Evolutionary conservation across 2,888 invertebrate genomes (phyloP), one percentile per base, ranked within the genome.

Genomic region (Drosophila diplacantha): DNA sequence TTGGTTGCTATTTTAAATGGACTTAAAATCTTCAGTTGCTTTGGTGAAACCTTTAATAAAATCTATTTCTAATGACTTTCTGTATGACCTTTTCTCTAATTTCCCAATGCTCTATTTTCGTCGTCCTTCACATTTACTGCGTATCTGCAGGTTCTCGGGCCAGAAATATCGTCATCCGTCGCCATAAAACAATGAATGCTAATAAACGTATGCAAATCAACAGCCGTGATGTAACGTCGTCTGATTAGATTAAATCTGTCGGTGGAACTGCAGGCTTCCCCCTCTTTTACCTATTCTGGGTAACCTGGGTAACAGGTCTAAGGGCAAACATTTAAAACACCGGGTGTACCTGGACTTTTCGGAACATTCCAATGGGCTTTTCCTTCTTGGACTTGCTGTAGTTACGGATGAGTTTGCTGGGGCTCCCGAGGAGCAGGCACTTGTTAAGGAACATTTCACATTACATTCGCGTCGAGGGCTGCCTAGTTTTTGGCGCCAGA

Each of bases 371-470:
- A 6, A 32, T 37, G 44, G 68, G 35, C 8, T 47, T 41, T n/a
- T 67, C 65, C 55, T 39, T 55, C 24, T 51, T 58, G 4, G 57
- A 51, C 20, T 66, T 56, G 65, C 70, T 57, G 5, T 73, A 60
- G 22, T 67, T 46, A 1, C 70, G 61, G 16, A 43, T 24, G 24
- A 57, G 32, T 22, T 58, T 55, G 1, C 51, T 55, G 2, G 69
- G 64, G 52, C 71, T 75, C 64, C 72, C 57, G 29, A 69, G 69
- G 55, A 83, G 75, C 65, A 73, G 74, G 60, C 71, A 78, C 64
- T 81, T 81, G 58, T 71, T 70, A 12, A 81, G 59, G 37, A 84
- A 73, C 85, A 85, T 85, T 81, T 76, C 79, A 68, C 69, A 66
- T 71, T 69, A 57, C 54, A 39, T 24, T 59, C 37, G 18, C 58